Base-by-base conservation (phyloP, 1,140 invertebrate genomes). In the Cherax destructor region DNA sequence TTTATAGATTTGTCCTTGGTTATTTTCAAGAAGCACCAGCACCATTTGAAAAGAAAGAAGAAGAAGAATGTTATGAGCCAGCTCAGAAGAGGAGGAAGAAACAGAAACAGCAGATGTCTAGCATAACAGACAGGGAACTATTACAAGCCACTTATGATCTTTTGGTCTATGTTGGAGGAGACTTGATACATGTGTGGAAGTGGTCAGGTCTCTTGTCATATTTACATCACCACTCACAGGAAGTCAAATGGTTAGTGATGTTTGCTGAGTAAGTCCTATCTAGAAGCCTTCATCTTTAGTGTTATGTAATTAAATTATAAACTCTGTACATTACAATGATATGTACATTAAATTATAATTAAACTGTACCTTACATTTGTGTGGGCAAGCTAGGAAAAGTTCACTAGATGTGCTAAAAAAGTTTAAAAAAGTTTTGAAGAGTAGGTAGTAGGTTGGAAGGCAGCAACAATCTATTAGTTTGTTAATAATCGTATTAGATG, bases 1-100 rank as follows among this genome's bases (percentile, higher is more conserved):
- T 56, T 86, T 88, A 21, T 74, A 92, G 91, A 86, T 88, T 92
- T 88, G 72, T 30, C 13, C 83, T 85, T 11, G 65, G 76, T 13
- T 92, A 88, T 78, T 92, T 92, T 41, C 86, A 92, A 86, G 69
- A 77, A 52, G 80, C 91, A 50, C 52, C 86, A 74, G 59, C 91
- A 24, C 91, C 91, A 78, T 92, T 85, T 86, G 30, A 92, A 52
- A 77, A 50, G 56, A 56, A 69, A 41, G 24, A 77, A 76, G 47
- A 24, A 21, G 78, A 83, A 16, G 47, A 83, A 13, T 56, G 77
- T 16, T 16, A 50, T 65, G 81, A 78, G 13, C 86, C 91, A 74
- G 21, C 59, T 24, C 41, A 13, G 21, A 89, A 92, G 59, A 92
- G 79, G n/a, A 76, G 30, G 16, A 92, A 84, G 72, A 85, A 47